Evolutionary conservation across 2,888 invertebrate genomes (phyloP).

Genomic region (Ceraclea dissimilis): DNA sequence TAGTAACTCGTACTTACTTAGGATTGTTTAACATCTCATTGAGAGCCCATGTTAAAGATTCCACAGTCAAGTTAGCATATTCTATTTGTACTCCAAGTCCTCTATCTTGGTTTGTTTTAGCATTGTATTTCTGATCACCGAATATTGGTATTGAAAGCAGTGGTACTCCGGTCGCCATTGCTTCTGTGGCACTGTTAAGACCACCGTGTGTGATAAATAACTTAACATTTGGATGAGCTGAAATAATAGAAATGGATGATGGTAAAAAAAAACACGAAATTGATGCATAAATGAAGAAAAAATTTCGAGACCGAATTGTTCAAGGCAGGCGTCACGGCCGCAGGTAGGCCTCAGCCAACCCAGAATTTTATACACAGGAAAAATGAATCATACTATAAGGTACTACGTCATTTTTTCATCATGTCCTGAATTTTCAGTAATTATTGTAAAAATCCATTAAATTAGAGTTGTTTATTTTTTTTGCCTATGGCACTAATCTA

Average conservation of each 20-base stretch:
- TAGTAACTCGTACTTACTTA: conserved; percentile 4
- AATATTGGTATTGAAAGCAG: conserved; percentile 30
- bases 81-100: conserved; percentile 29
- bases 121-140: conserved; percentile 30
- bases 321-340: no score
- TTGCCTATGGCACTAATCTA: no score
- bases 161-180: conserved; percentile 40
- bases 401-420: no score
- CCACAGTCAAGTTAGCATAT: conserved; percentile 29
- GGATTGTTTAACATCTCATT: conserved; percentile 29
- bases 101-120: conserved; percentile 28
- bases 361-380: no score
- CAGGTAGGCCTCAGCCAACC: no score
- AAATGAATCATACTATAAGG: no score
- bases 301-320: no score
- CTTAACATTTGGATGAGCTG: conserved; percentile 37
- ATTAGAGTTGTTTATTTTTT: no score
- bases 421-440: no score
- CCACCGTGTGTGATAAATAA: conserved; percentile 51
- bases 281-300: no score
- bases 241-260: neutral
- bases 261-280: no score
- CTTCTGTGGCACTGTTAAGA: conserved; percentile 42
- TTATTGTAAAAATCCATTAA: no score
- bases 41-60: conserved; percentile 27